A percentile compares a stretch with the other conserved stretches of the same genome.
These are phyloP conservation scores for Pantelozetes paolii DNA, from an alignment of 2,888 invertebrate species.

Conservation along the genomic window DNA sequence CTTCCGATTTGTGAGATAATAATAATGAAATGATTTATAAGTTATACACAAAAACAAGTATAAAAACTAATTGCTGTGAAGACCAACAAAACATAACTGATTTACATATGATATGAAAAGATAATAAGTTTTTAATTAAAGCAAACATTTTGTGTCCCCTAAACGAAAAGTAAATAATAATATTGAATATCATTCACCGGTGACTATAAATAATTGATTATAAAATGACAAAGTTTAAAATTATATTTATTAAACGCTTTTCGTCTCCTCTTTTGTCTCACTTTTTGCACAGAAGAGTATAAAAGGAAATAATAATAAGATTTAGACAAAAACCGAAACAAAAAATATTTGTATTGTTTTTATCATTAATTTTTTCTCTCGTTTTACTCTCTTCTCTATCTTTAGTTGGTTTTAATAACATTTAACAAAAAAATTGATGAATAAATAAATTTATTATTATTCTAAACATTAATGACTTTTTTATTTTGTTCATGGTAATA, in stretches of 20 bases:
- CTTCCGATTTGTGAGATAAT: not conserved
- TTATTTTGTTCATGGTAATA: not conserved
- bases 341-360: conserved; percentile 37
- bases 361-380: not conserved
- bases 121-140: not conserved
- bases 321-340: not conserved
- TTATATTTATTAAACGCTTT: conserved; percentile 33
- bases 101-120: not conserved
- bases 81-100: not conserved
- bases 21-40: not conserved
- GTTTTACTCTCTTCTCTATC: not conserved
- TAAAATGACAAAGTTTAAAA: conserved; percentile 4
- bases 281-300: conserved; percentile 29
- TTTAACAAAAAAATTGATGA: not conserved
- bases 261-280: conserved; percentile 14
- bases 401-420: conserved; percentile 27
- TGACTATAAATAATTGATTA: conserved; percentile 20
- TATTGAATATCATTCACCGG: conserved; percentile 32
- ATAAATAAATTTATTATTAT: conserved; percentile 9
- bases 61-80: not conserved
- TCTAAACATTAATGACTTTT: not conserved
- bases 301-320: not conserved
- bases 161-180: conserved; percentile 18
- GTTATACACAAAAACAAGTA: not conserved
- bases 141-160: conserved; percentile 6